A percentile compares a stretch with the other conserved stretches of the same genome.
These are phyloP conservation scores for Denticeps clupeoides DNA, from an alignment of 2,797 vertebrate genomes.

Conservation along the genomic window DNA sequence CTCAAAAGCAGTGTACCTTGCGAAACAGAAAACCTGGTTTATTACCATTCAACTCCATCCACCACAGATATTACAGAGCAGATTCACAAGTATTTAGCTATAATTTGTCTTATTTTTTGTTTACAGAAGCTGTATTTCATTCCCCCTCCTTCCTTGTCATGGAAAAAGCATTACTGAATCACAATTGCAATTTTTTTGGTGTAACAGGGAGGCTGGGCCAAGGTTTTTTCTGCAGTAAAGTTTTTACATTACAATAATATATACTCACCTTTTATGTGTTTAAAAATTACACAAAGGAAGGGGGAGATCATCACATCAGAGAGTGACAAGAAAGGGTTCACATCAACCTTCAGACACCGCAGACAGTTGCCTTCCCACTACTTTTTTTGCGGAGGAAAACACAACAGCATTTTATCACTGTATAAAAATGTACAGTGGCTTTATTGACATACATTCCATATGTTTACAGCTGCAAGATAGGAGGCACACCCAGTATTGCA, in stretches of 20 bases:
- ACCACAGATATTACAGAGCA: constrained; percentile 72
- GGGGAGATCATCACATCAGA: constrained; percentile 37
- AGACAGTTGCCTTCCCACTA: constrained; percentile 45
- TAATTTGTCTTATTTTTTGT: constrained; percentile 58
- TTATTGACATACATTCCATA: constrained; percentile 99
- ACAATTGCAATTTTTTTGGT: constrained; percentile 57
- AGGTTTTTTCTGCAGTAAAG: constrained; percentile 36
- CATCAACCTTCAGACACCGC: constrained; percentile 44
- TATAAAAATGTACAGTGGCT: constrained; percentile 99
- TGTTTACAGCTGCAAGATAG: constrained; percentile 99
- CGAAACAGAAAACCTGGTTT: constrained; percentile 71
- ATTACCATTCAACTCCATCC: constrained; percentile 73
- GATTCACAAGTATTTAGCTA: constrained; percentile 69
- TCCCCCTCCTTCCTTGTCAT: too few species aligned
- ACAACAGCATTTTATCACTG: constrained; percentile 72
- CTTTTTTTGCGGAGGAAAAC: constrained; percentile 51
- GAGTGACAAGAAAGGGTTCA: constrained; percentile 43
- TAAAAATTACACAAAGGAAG: constrained; percentile 37
- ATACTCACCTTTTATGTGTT: constrained; percentile 30
- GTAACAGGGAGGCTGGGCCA: constrained; percentile 54
- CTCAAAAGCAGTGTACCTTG: constrained; percentile 40
- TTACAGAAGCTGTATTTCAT: constrained; percentile 40
- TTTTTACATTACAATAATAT: constrained; percentile 39
- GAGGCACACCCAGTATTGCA: constrained; percentile 99
- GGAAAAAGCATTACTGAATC: constrained; percentile 52